Evolutionary conservation across 2,888 invertebrate genomes (phyloP).

Genomic region (Caenorhabditis afra): DNA sequence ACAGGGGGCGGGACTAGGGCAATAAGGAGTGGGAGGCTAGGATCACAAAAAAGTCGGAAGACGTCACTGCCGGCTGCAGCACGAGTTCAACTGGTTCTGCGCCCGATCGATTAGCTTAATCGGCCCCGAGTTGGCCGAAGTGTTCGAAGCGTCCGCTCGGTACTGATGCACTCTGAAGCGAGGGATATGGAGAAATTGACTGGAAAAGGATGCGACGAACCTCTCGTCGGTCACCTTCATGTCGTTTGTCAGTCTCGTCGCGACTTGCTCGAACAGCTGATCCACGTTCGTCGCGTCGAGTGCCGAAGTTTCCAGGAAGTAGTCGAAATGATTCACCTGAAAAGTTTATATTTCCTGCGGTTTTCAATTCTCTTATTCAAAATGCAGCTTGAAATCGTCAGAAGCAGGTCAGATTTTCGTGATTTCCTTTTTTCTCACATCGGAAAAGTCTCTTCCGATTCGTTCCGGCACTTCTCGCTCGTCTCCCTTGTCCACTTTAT

Average conservation of each 20-base stretch:
- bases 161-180: conserved; percentile 65
- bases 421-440: conserved; percentile 85
- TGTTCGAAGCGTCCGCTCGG: conserved; percentile 56
- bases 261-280: conserved; percentile 95
- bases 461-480: conserved; percentile 92
- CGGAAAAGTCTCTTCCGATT: conserved; percentile 94
- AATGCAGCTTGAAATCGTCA: too few species aligned
- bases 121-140: conserved; percentile 26
- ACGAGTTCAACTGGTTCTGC: conserved; percentile 59
- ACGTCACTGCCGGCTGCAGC: conserved; percentile 43
- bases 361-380: too few species aligned
- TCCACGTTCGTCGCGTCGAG: conserved; percentile 98
- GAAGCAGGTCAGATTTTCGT: background rate
- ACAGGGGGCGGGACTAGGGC: conserved; percentile 29
- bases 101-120: conserved; percentile 72
- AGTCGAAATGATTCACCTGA: conserved; percentile 85
- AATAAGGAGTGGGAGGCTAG: conserved; percentile 18
- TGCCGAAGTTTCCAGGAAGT: conserved; percentile 97
- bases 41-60: conserved; percentile 41
- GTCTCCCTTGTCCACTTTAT: conserved; percentile 97
- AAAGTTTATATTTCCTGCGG: too few species aligned
- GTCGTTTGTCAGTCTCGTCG: conserved; percentile 82
- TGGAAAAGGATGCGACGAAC: conserved; percentile 51
- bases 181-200: background rate
- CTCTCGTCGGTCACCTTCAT: conserved; percentile 79